A percentile compares a stretch with the other conserved stretches of the same genome.
Conservation (phyloP, 2,888 invertebrate genomes). For the Clunio marinus region DNA sequence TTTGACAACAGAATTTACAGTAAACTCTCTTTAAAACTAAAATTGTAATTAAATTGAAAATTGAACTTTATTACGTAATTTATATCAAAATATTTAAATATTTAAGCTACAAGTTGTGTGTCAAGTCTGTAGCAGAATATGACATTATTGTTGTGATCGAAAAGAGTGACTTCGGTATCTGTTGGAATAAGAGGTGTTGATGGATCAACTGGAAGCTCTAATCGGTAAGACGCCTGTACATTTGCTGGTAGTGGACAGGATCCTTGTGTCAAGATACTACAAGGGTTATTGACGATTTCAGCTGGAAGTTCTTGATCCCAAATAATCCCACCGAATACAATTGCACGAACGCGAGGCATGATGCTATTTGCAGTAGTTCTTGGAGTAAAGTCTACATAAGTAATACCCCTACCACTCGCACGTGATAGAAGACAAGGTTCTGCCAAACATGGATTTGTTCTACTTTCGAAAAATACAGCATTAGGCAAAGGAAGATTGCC, state of each 20-base stretch:
- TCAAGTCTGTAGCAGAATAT: conserved; percentile 29
- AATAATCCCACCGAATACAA: neutral
- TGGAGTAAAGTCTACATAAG: conserved; percentile 9
- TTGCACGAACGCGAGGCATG: neutral
- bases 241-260: neutral
- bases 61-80: too few relatives aligned
- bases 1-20: too few relatives aligned
- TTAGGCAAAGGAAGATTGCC: neutral
- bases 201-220: neutral
- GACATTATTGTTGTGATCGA: conserved; percentile 12
- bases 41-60: too few relatives aligned
- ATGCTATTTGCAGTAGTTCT: neutral
- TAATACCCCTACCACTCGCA: neutral
- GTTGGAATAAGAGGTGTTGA: neutral
- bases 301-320: neutral
- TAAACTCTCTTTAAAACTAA: too few relatives aligned
- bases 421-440: neutral
- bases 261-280: neutral
- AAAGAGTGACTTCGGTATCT: conserved; percentile 1
- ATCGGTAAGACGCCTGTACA: neutral
- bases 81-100: too few relatives aligned
- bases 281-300: neutral
- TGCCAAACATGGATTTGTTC: neutral
- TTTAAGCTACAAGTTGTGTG: neutral
- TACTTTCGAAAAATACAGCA: neutral